Evolutionary conservation across 2,888 invertebrate species (phyloP), one percentile per base, ranked within the genome.

Genomic region (Drosophila siamana): DNA sequence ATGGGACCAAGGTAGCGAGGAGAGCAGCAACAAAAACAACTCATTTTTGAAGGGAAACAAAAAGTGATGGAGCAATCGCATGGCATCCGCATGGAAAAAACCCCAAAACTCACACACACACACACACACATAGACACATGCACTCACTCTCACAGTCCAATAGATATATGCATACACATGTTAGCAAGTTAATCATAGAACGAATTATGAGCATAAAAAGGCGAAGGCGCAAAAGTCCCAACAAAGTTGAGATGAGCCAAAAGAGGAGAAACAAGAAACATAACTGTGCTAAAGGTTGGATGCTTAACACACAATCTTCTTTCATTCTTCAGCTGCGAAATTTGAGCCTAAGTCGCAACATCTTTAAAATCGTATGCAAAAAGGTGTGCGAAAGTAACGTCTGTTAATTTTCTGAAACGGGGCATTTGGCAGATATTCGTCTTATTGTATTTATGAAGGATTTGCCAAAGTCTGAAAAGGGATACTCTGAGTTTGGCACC

Each of bases 161-260:
- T 41, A 40, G 13, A n/a, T 24, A 19, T 16, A 30, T 28, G 15
- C 19, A 33, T 28, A 55, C 55, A 47, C 4, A 62, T 69, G 52
- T 36, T 15, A 48, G 52, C 40, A 68, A 69, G 69, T 69, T 51
- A 69, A 68, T 68, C 69, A 52, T 48, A 60, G 61, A 22, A 22
- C 33, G 47, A 33, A 68, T 51, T 69, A 69, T 69, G 67, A 47
- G 69, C 69, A 46, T 19, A 19, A 51, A 40, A 38, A 44, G 8
- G 8, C 19, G 43, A 48, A 30, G 47, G n/a, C 15, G 9, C 22
- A 33, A 68, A 59, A 26, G 16, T 24, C 13, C 16, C 46, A n/a
- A 16, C n/a, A 44, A 68, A 46, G 38, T 68, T 67, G 22, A 26
- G 16, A 24, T 24, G 24, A 51, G 33, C 22, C 11, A 30, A 22